A percentile compares a stretch with the other conserved stretches of the same genome.
phyloP scores from a whole-genome alignment of 2,113 vertebrate genomes.

The Empidonax alnorum region DNA sequence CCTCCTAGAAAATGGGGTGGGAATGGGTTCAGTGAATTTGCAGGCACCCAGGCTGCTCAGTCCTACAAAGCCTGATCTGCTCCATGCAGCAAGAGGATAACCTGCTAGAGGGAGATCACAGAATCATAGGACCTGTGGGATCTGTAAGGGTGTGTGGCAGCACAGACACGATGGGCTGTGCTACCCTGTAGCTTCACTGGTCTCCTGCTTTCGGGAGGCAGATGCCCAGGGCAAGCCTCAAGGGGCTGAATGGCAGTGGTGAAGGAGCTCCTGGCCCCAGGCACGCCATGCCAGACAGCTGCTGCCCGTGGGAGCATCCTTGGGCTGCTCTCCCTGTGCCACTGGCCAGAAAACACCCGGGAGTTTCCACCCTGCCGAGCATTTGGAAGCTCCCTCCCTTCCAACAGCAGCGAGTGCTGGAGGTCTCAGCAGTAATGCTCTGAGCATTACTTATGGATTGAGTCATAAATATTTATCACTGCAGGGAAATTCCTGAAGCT shows the following conservation, averaged over 20 bases:
- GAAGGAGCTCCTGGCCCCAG: neutral
- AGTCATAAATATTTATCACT: conserved; percentile 17
- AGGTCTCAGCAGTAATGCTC: neutral
- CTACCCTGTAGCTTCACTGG: accelerated
- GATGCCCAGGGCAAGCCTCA: neutral
- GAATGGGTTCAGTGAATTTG: neutral
- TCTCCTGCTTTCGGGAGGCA: neutral
- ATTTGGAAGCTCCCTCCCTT: neutral
- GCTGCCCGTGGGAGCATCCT: neutral
- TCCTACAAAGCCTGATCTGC: neutral
- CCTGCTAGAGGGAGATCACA: neutral
- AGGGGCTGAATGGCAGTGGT: neutral
- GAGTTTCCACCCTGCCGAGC: neutral
- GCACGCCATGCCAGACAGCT: neutral
- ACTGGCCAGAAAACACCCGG: neutral
- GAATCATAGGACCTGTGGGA: neutral
- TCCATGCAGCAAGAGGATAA: neutral
- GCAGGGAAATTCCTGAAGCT: conserved; percentile 20
- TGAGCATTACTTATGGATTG: conserved; percentile 5
- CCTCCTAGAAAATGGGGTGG: neutral
- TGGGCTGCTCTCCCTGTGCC: neutral
- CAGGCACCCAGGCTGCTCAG: neutral
- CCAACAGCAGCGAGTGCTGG: accelerated
- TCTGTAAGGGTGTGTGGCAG: neutral
- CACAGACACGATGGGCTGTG: neutral